Evolutionary conservation across 2,888 invertebrate genomes (phyloP).

Genomic region (Germaria angustata): DNA sequence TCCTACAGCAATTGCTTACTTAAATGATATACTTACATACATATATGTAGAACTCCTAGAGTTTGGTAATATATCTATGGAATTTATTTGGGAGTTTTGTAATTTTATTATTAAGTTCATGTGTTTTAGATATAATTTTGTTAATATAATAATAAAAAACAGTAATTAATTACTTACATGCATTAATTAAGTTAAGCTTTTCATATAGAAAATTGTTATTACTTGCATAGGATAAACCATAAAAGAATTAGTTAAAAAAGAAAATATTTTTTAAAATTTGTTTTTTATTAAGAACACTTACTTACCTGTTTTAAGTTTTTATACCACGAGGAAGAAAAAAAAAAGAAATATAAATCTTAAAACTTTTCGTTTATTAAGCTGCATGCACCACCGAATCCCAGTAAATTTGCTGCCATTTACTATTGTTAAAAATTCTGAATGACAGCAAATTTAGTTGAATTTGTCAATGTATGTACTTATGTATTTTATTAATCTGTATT

Average conservation of each 20-base stretch:
- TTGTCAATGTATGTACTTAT: too few relatives aligned
- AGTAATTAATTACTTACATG: conserved; percentile 14
- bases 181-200: conserved; percentile 49
- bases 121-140: conserved; percentile 52
- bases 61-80: conserved; percentile 20
- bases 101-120: conserved; percentile 32
- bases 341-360: neutral
- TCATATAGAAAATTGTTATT: conserved; percentile 65
- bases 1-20: conserved; percentile 10
- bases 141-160: conserved; percentile 32
- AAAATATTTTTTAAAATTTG: conserved; percentile 26
- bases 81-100: neutral
- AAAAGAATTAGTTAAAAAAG: conserved; percentile 20
- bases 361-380: too few relatives aligned
- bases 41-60: conserved; percentile 47
- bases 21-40: too few relatives aligned
- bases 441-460: too few relatives aligned
- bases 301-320: conserved; percentile 5
- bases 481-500: too few relatives aligned
- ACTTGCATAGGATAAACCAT: conserved; percentile 50
- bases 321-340: neutral
- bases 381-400: too few relatives aligned
- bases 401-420: too few relatives aligned
- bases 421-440: too few relatives aligned
- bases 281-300: too few relatives aligned